Evolutionary conservation across 1,140 invertebrate genomes (phyloP), one percentile per base, ranked within the genome.

Genomic region (Drosophila pallidifrons): DNA sequence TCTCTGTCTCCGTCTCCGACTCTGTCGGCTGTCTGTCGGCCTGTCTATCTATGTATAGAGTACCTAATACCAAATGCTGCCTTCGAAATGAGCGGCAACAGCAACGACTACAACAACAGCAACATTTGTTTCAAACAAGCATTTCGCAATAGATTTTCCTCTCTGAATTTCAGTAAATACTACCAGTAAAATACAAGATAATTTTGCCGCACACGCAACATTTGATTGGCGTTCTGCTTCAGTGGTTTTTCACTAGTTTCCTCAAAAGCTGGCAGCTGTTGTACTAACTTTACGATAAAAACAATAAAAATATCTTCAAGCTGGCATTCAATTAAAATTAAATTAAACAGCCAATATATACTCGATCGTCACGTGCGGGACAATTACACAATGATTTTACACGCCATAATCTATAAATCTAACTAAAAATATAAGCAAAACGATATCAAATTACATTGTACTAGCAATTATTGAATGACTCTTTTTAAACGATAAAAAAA

Each of bases 161-260:
- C 41, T 45, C 38, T 16, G n/a, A 54, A 43, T 52, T 64, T 43
- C n/a, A 25, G 47, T 64, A 64, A 43, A 63, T 41, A 63, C 47
- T 49, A 63, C 7, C 32, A 46, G 38, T 38, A 61, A 32, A 47
- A 52, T 63, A 38, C 32, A 20, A 16, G 35, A 35, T 59, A 41
- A 30, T 32, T 7, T 15, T 30, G 35, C 16, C 58, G 6, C 46
- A 61, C 71, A 69, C 57, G 49, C 71, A 69, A 61, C 57, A 45
- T 61, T 74, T 55, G 64, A 74, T 74, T 68, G 45, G 38, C 15
- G 65, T 47, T 74, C 47, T 32, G 65, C 65, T 11, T 73, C 54
- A 59, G 28, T 45, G 70, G 1, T 8, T 67, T 47, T 32, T 2
- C 5, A 7, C 49, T 28, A 20, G 52, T 55, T 54, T 49, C 10